Evolutionary conservation across 2,888 invertebrate genomes (phyloP), one percentile per base, ranked within the genome.

Genomic region (Tholera decimalis): DNA sequence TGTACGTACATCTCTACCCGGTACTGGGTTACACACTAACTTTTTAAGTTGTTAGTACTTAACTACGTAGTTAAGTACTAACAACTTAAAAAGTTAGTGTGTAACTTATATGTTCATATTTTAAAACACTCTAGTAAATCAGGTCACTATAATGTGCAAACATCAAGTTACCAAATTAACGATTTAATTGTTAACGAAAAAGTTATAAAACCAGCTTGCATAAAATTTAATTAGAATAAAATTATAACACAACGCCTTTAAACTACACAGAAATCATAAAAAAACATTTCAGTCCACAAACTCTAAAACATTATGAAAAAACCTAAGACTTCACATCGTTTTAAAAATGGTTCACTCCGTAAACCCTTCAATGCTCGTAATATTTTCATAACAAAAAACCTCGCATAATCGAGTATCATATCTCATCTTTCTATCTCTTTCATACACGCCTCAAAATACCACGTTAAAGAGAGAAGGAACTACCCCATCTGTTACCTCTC

Each of bases 341-440:
- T 73, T 65, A 65, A 85, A 83, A 82, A 85, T 79, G 77, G 77
- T 68, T 43, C 68, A 59, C 77, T 69, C 43, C 9, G 60, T 67
- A 70, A 76, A 79, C 79, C 77, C 79, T 73, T 77, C 80, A 80
- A 62, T 59, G 44, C 61, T 72, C 51, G 72, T 82, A 76, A 79
- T 77, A 88, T 88, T 86, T 88, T 88, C 83, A 83, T 84, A 85
- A 83, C 77, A 83, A 80, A 85, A 83, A 85, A 82, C 66, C 43
- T 69, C 73, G 70, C 77, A 60, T 80, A 85, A 70, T 76, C 71
- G 73, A 75, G 76, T 81, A 83, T 88, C 84, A 87, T 85, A 88
- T 89, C 86, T 85, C 84, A 85, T 80, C 55, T 54, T 54, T 22
- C 82, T 46, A 46, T 87, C 87, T 71, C 82, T 46, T 54, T 88